These are phyloP conservation scores for Acanthopleura granulata DNA, from an alignment of 2,888 invertebrate species.

Conservation along the genomic window DNA sequence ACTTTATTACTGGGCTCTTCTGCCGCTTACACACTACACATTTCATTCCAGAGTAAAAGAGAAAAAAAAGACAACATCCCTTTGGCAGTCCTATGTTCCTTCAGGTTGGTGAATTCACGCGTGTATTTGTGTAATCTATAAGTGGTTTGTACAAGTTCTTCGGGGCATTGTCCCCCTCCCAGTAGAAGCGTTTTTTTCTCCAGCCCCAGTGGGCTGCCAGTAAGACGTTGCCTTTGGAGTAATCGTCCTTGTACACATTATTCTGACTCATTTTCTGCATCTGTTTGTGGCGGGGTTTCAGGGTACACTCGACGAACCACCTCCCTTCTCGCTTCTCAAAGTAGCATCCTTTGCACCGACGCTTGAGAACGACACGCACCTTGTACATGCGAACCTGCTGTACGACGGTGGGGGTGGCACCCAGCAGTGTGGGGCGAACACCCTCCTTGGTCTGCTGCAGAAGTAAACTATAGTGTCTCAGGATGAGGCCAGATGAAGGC, in stretches of 20 bases:
- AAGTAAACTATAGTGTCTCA: too few species aligned
- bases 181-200: conserved; percentile 34
- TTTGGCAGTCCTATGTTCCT: too few species aligned
- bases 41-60: too few species aligned
- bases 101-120: not conserved
- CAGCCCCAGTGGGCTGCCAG: conserved; percentile 41
- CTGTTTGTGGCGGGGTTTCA: conserved; percentile 64
- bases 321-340: conserved; percentile 59
- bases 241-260: conserved; percentile 49
- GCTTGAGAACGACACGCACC: conserved; percentile 43
- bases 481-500: too few species aligned
- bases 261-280: conserved; percentile 49
- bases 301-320: conserved; percentile 62
- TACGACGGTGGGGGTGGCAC: not conserved
- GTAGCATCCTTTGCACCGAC: conserved; percentile 60
- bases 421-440: not conserved
- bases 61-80: too few species aligned
- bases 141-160: conserved; percentile 1
- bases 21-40: too few species aligned
- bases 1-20: too few species aligned
- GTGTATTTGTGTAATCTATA: not conserved
- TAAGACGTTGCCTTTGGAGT: conserved; percentile 41
- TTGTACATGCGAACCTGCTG: conserved; percentile 50
- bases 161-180: conserved; percentile 32
- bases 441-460: too few species aligned